Evolutionary conservation across 2,113 vertebrate species (phyloP), one percentile per base, ranked within the genome.

Genomic region (Phyllostomus discolor): DNA sequence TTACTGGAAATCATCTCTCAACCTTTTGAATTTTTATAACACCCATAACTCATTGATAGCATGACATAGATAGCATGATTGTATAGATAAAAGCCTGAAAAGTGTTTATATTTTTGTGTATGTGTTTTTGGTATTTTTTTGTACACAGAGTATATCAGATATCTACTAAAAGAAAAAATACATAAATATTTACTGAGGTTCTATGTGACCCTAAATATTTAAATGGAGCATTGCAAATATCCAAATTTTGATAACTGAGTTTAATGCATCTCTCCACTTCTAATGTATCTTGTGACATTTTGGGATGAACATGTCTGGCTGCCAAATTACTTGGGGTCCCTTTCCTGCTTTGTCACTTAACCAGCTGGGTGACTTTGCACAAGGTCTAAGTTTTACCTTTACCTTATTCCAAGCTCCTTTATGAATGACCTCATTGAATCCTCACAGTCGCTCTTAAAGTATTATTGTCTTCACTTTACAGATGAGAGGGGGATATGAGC

Each of bases 151-250:
- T 31, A 62, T 84, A 90, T 84, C 2, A 85, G 92, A 48, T 72
- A 82, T n/a, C 70, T 88, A 76, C 70, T 80, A 59, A 96, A 75
- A 95, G 41, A 59, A 89, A 85, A 90, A 62, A 70, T 10, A 31
- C 0, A 59, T 17, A 82, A 89, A 87, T 83, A 93, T 73, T 88
- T 92, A 7, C 22, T 14, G 19, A 92, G 26, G 9, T 54, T 90
- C 57, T 80, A 52, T 41, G 14, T 41, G 35, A 54, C n/a, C 41
- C 19, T 70, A 88, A 90, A 80, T 69, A 10, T 73, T 93, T 70
- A 89, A 76, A 70, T 8, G 50, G 6, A 94, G 20, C 31, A 90
- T 17, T 80, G 9, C 19, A 93, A 35, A 80, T 8, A 59, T 22
- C 8, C 5, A 35, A 4, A 59, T 50, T 50, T 91, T 84, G 64